Percentiles rank a stretch among this genome's conserved stretches.
These are phyloP conservation scores for Abramis brama DNA, from an alignment of 2,113 vertebrate species.

Conservation along the genomic window DNA sequence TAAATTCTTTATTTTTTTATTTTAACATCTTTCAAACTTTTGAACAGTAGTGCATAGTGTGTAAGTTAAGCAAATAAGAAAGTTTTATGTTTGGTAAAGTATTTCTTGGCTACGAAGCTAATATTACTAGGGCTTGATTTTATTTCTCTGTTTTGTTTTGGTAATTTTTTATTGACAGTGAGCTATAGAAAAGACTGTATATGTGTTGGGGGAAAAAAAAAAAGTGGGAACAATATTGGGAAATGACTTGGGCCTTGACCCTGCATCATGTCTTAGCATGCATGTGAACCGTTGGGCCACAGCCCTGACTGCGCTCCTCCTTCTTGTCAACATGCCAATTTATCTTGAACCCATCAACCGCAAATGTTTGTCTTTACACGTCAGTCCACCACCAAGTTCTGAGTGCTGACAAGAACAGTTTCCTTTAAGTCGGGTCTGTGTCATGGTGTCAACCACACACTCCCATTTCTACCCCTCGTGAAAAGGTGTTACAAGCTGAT, in stretches of 20 bases:
- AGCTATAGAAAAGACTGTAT: background rate
- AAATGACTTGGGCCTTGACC: background rate
- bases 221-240: background rate
- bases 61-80: background rate
- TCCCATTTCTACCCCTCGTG: background rate
- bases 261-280: background rate
- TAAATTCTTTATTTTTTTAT: no score
- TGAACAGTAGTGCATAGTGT: background rate
- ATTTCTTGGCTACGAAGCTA: background rate
- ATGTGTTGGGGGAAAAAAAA: background rate
- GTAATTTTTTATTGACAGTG: background rate
- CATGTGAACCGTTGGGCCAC: background rate
- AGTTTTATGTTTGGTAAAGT: background rate
- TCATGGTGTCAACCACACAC: background rate
- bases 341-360: background rate
- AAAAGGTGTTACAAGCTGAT: conserved; percentile 21
- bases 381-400: background rate
- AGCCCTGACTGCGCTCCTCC: background rate
- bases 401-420: background rate
- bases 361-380: background rate
- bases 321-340: background rate
- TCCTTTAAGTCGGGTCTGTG: conserved; percentile 6
- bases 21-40: background rate
- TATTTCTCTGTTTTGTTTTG: background rate
- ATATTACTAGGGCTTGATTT: background rate